Base-by-base conservation (phyloP, 2,113 vertebrate species). In the Puffinus mauretanicus region DNA sequence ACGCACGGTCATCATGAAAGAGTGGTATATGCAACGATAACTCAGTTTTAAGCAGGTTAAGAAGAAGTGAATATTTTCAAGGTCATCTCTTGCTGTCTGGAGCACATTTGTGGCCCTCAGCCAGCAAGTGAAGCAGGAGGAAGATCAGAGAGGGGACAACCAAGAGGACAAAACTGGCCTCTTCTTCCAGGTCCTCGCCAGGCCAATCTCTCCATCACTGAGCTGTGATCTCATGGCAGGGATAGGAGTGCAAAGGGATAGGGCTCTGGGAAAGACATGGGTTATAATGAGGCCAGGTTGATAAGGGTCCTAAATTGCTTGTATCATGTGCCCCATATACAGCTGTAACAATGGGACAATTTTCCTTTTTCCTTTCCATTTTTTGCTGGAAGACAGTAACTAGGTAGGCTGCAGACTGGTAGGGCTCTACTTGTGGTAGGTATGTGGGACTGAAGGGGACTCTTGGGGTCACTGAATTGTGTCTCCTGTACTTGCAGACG, bases 281-380 rank as follows among this genome's bases (percentile, higher is more conserved):
- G 24, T 78, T 38, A 32, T 6, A 30, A 61, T 73, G 40, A 73
- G 25, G 16, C 0, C 29, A 15, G 32, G 26, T 11, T 4, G 3
- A 11, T 8, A 67, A 60, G 16, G 15, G 13, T 36, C 13, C 52
- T 36, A 7, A 55, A 47, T 22, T 2, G 2, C 18, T 36, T 3
- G 3, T 30, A 65, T n/a, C 0, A 0, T 27, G 3, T 34, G 46
- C 9, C 15, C 32, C 5, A 5, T 2, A 4, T 6, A 2, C 6
- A 52, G 29, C 34, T 25, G 67, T 14, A 34, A 38, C 51, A 26
- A 4, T 3, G 14, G 21, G 16, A 49, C 18, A 4, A 18, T 81
- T 64, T 54, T 46, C 30, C 26, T 0, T 3, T 6, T 49, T 29
- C 7, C 11, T 67, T 86, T 69, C 86, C 6, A 0, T 70, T 69